Conservation (phyloP, 2,113 vertebrate species). For the Pelusios castaneus region DNA sequence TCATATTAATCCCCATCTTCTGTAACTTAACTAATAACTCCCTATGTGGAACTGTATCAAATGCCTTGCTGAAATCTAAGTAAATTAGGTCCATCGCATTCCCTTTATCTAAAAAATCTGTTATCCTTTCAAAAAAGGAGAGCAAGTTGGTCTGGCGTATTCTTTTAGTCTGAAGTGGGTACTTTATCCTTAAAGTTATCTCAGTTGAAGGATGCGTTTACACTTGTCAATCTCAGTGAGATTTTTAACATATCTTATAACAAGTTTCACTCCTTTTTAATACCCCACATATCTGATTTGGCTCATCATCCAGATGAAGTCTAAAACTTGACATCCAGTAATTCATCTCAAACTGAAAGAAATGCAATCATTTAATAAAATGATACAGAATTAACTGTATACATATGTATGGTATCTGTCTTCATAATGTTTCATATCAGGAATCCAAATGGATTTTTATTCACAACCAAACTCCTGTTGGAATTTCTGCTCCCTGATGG, state of each 20-base stretch:
- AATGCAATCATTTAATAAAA: neutral
- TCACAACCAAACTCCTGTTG: neutral
- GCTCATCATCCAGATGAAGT: neutral
- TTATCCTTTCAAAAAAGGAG: no score
- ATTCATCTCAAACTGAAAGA: neutral
- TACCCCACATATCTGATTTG: neutral
- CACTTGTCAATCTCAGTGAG: neutral
- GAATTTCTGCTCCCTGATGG: neutral
- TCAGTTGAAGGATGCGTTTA: neutral
- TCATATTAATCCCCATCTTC: no score
- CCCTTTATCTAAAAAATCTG: no score
- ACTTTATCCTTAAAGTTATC: neutral
- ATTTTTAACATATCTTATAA: neutral
- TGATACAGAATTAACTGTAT: neutral
- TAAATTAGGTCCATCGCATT: no score
- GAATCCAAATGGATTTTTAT: neutral
- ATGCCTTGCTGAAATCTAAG: no score
- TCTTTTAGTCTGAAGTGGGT: neutral
- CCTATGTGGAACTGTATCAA: no score
- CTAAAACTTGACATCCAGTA: neutral
- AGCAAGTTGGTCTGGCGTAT: no score
- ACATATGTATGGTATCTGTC: neutral
- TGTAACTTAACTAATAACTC: no score
- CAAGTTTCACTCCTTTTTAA: neutral
- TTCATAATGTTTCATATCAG: neutral